Base-by-base conservation (phyloP, 1,140 invertebrate genomes). In the Ylistrum balloti region DNA sequence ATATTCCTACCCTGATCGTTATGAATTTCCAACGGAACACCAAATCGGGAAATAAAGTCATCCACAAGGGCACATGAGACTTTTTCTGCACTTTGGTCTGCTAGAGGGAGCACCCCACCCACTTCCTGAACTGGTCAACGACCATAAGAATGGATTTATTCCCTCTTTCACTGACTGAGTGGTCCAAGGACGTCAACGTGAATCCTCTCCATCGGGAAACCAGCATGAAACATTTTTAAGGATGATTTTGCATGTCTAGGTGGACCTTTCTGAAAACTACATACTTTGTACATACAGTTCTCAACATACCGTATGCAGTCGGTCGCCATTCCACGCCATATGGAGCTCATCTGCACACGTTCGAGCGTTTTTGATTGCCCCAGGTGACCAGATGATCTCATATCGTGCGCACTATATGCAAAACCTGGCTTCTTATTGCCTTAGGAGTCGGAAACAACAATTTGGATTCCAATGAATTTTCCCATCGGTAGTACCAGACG, bases 41-140 rank as follows among this genome's bases (percentile, higher is more conserved):
- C 88, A 33, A 89, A 89, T 85, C 85, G 32, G 22, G 34, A 15
- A 15, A 91, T 28, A 34, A 89, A 87, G 15, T 74, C 35, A 45
- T 87, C 48, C 22, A 91, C 35, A 22, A 85, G 20, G 10, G 85
- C 28, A 33, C 33, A 38, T 0, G 92, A 90, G 45, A 90, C 85
- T 0, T 33, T 32, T 48, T 92, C 87, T 0, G 92, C 91, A 11
- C 20, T 56, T 86, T 91, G 92, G 35, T 85, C 20, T 35, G 90
- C 35, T 90, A 17, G n/a, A 90, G n/a, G 45, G 33, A 41, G 20
- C 86, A 87, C n/a, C 91, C 90, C 3, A 92, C 9, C 92, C 92
- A 91, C n/a, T 90, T 92, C 0, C 87, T 87, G 35, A 90, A 91
- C 33, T 92, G 90, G 41, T 92, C 88, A 22, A 92, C n/a, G 7